Base-by-base conservation (phyloP, 2,888 invertebrate species). In the Cyrtodaria siliqua region DNA sequence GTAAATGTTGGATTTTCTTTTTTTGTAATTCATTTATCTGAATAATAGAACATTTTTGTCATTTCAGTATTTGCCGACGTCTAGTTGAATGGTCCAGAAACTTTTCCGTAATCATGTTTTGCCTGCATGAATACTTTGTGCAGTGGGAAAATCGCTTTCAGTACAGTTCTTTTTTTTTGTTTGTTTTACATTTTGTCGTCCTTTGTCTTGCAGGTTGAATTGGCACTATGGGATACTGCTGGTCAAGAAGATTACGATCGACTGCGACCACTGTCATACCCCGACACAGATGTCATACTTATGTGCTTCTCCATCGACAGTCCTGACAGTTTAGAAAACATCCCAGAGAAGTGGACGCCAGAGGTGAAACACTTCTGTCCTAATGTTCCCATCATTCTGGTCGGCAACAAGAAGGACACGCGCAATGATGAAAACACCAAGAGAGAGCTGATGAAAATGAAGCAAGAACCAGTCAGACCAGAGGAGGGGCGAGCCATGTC, bases 261-360 rank as follows among this genome's bases (percentile, higher is more conserved):
- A 94, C 95, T 99, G 92, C 96, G 98, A 93, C 98, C 98, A 83
- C 94, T 98, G 83, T 98, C 97, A 80, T 99, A 99, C 94, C 99
- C 99, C 64, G 99, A 99, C 94, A 99, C 99, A 76, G 99, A 99
- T 94, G 99, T 99, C 84, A 98, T 99, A 92, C 95, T 99, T 89
- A 99, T 99, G 98, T 99, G 99, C 95, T 99, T 99, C 95, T 98
- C 98, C 88, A 98, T 99, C 92, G 99, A 99, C 94, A 98, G 98
- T 92, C 99, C 99, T 1, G 99, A 99, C 94, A 99, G 98, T 90
- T 95, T 99, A 94, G 98, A 99, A 95, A 99, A 99, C 95, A 99
- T 99, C 94, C 97, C 98, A 83, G 99, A 99, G 94, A 99, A 99
- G 95, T 99, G 99, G 99, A 98, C 98, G 84, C 99, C 99, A 57